Evolutionary conservation across 2,888 invertebrate species (phyloP), one percentile per base, ranked within the genome.

Genomic region (Neoascia interrupta): DNA sequence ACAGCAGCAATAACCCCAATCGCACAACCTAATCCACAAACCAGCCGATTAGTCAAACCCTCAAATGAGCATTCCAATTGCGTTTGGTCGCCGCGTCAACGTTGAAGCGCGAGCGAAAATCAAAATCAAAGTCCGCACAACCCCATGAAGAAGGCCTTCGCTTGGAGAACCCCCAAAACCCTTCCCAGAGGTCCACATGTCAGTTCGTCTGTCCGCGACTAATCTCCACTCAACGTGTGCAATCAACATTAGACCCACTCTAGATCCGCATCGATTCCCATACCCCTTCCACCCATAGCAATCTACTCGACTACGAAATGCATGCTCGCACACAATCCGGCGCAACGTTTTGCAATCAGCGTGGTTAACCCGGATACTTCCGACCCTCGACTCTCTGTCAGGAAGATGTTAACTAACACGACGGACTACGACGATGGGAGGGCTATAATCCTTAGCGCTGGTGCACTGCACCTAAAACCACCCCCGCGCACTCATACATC

Each of bases 311-410:
- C 3, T 31, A n/a, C 31, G 21, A 36, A 61, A 28, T 63, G 47
- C 69, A 75, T 51, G 56, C 69, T 61, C 15, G 36, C 56, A 75
- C 56, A 69, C 56, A 75, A 75, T 56, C 63, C 49, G 49, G 21
- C n/a, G n/a, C 43, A 37, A 18, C 36, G 23, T 63, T 28, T 6
- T 51, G 69, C 63, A 69, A 70, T 70, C 70, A 75, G 45, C 54
- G 61, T 39, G 75, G 70, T 63, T 70, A 51, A 69, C 70, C 63
- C 56, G 45, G 43, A 69, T 63, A 70, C 51, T 69, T 63, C 61
- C 74, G 60, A 3, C 23, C 5, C 36, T 26, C 23, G 31, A 54
- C 45, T 28, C 53, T 47, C 45, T 37, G 34, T 28, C 18, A 16
- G 21, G 34, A 43, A 21, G 36, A 47, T 49, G 61, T 68, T 51